Base-by-base conservation (phyloP, 2,888 invertebrate species). In the Diaphora mendica region DNA sequence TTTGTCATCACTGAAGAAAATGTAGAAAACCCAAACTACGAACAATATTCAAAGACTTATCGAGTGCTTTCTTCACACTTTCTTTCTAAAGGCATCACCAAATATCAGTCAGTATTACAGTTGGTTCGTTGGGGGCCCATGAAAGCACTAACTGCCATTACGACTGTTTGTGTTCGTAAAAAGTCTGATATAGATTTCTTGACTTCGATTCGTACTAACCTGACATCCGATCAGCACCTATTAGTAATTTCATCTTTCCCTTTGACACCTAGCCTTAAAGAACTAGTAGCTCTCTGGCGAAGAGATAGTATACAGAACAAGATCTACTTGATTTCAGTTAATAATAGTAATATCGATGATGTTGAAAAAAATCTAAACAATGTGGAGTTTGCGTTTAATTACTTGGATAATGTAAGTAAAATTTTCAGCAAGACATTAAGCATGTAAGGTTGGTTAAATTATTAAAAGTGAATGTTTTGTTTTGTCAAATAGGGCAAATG, bases 251-350 rank as follows among this genome's bases (percentile, higher is more conserved):
- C 87, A 0, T 70, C 81, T 17, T 83, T 86, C 26, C 88, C 86
- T 17, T 65, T 82, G 8, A 75, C 82, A 5, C 39, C 77, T 33
- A 82, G 84, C 5, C 79, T 88, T 17, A 85, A 79, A n/a, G 76
- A 82, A 30, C 77, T 88, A 17, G 75, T 88, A 20, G 79, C 67
- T 17, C n/a, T 70, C 42, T 88, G 89, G 89, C 80, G 85, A 48
- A 82, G 71, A 70, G 83, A 85, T 64, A 20, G 71, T 7, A 72
- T 64, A 39, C 71, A 71, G 20, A 88, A 85, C 59, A 79, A 79
- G 35, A 75, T 88, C 8, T 70, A 77, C 39, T 64, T 88, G 1
- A 68, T 87, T 2, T 79, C 85, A 80, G 64, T 83, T 5, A 74
- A 79, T 64, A 68, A 79, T 42, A 74, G 75, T 20, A 70, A 42